Conservation (phyloP, 2,113 vertebrate genomes). For the Gnathonemus echidnorhynchus region DNA sequence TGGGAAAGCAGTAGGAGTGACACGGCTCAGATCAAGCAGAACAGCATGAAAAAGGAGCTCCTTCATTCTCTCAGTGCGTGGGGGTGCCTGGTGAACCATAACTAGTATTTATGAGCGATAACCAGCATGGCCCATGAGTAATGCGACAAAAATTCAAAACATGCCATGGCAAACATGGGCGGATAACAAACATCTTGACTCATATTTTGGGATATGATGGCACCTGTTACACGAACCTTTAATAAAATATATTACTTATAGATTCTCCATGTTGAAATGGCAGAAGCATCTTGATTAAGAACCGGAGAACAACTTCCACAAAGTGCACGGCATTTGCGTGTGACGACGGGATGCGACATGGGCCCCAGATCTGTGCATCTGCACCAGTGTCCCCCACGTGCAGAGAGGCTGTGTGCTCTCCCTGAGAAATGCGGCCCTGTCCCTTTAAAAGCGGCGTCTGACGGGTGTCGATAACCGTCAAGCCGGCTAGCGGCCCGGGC, state of each 20-base stretch:
- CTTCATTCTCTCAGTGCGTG: not conserved
- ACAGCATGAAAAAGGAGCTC: not conserved
- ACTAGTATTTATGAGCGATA: not conserved
- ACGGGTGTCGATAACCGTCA: slow-evolving; percentile 74
- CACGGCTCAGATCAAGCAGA: not conserved
- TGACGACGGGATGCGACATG: not conserved
- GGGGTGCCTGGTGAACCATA: not conserved
- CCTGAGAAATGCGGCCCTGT: slow-evolving; percentile 20
- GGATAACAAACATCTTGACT: not conserved
- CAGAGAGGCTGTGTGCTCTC: not conserved
- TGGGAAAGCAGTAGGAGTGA: slow-evolving; percentile 43
- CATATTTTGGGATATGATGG: not conserved
- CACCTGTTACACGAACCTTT: not conserved
- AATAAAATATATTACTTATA: not conserved
- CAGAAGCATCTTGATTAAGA: not conserved
- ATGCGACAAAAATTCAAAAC: not conserved
- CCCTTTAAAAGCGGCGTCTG: slow-evolving; percentile 59
- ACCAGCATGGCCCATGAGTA: not conserved
- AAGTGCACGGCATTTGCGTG: not conserved
- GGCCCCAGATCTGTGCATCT: not conserved
- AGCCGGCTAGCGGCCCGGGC: slow-evolving; percentile 49
- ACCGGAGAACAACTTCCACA: not conserved
- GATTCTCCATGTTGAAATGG: not conserved
- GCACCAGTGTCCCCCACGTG: not conserved
- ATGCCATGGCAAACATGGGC: not conserved